Conservation (phyloP, 2,888 invertebrate genomes). For the Limnephilus rhombicus region DNA sequence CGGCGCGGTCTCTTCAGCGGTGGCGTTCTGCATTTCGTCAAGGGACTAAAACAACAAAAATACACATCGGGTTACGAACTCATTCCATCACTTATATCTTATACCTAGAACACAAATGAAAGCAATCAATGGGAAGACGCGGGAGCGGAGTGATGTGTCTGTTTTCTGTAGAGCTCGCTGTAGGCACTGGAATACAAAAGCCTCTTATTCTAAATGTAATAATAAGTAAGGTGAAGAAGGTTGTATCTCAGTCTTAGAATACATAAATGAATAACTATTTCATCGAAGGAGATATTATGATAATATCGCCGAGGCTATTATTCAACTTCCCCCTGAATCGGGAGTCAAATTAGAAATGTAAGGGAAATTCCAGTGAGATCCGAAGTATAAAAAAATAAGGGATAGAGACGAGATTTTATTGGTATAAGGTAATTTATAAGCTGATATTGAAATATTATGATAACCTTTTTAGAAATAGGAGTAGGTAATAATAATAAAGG, state of each 20-base stretch:
- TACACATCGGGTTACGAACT: background rate
- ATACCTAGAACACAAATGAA: background rate
- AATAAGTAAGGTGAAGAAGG: background rate
- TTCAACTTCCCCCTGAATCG: background rate
- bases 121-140: background rate
- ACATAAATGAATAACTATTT: slow-evolving; percentile 1
- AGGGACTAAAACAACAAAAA: slow-evolving; percentile 23
- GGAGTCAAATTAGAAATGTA: background rate
- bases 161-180: background rate
- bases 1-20: slow-evolving; percentile 10
- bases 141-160: background rate
- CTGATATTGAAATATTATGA: background rate
- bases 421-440: background rate
- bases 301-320: background rate
- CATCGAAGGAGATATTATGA: background rate
- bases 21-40: slow-evolving; percentile 43
- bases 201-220: background rate
- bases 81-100: background rate
- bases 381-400: background rate
- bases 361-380: background rate
- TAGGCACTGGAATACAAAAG: background rate
- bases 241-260: background rate
- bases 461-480: background rate
- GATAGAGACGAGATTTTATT: background rate
- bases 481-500: background rate